These are phyloP conservation scores for Tetanocera ferruginea DNA, from an alignment of 2,888 invertebrate genomes.

Conservation along the genomic window DNA sequence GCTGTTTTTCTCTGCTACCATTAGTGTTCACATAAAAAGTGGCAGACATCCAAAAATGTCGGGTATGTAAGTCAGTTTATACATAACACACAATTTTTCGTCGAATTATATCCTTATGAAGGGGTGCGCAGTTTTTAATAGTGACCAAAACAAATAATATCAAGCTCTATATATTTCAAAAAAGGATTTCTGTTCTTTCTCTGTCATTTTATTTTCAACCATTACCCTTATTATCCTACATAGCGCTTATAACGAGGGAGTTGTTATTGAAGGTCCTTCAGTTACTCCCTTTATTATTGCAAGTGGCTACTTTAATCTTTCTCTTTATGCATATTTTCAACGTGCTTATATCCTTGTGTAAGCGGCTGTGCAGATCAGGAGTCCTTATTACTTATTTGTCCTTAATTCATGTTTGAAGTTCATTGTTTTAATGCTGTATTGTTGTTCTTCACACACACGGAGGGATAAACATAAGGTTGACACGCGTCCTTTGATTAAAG, in stretches of 20 bases:
- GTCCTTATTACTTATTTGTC: too few relatives aligned
- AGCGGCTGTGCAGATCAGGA: not conserved
- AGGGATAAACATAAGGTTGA: not conserved
- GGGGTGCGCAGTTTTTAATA: too few relatives aligned
- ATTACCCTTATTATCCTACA: too few relatives aligned
- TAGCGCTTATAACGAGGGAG: not conserved
- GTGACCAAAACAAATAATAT: too few relatives aligned
- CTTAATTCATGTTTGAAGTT: too few relatives aligned
- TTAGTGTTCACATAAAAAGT: not conserved
- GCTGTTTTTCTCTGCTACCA: not conserved
- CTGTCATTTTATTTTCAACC: too few relatives aligned
- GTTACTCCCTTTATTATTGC: not conserved
- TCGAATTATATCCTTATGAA: not conserved
- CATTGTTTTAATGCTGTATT: too few relatives aligned
- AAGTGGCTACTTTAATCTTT: not conserved
- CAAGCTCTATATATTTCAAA: too few relatives aligned
- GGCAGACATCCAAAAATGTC: slow-evolving; percentile 14
- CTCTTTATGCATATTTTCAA: not conserved
- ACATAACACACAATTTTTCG: not conserved
- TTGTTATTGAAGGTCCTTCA: not conserved
- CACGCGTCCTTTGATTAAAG: not conserved
- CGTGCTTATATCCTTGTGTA: not conserved
- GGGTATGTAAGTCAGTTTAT: slow-evolving; percentile 2
- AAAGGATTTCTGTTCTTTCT: too few relatives aligned
- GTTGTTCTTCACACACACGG: too few relatives aligned